Evolutionary conservation across 2,113 vertebrate species (phyloP).

Genomic region (Psilopsiagon aymara): DNA sequence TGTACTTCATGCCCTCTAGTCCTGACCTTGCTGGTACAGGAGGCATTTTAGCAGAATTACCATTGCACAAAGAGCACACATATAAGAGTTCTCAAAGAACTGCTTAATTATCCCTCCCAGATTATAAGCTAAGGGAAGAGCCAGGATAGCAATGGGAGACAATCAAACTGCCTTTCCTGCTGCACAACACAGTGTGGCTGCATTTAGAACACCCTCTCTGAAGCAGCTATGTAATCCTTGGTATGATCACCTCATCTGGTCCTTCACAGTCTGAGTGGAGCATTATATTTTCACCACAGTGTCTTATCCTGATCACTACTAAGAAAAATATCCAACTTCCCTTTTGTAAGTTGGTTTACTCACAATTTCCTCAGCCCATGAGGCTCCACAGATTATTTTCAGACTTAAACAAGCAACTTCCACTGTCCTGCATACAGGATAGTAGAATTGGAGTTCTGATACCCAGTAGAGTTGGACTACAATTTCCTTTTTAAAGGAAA

Average conservation of each 20-base stretch:
- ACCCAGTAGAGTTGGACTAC: neutral
- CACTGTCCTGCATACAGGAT: neutral
- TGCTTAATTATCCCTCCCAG: neutral
- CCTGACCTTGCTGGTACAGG: neutral
- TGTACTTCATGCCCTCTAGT: neutral
- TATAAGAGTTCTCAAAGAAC: neutral
- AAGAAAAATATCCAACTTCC: constrained; percentile 51
- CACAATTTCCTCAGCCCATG: neutral
- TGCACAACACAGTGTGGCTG: neutral
- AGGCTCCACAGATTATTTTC: neutral
- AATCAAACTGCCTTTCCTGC: neutral
- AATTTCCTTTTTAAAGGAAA: neutral
- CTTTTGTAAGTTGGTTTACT: neutral
- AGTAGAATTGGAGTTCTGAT: neutral
- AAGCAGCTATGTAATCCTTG: neutral
- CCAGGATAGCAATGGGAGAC: neutral
- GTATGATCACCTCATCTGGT: neutral
- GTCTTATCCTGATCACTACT: neutral
- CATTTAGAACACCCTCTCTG: neutral
- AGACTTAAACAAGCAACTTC: neutral
- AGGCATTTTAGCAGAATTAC: neutral
- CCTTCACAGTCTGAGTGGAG: neutral
- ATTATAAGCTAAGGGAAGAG: neutral
- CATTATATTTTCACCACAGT: neutral
- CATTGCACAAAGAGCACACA: neutral